Evolutionary conservation across 2,113 vertebrate genomes (phyloP), one percentile per base, ranked within the genome.

Genomic region (Dolichallabes microphthalmus): DNA sequence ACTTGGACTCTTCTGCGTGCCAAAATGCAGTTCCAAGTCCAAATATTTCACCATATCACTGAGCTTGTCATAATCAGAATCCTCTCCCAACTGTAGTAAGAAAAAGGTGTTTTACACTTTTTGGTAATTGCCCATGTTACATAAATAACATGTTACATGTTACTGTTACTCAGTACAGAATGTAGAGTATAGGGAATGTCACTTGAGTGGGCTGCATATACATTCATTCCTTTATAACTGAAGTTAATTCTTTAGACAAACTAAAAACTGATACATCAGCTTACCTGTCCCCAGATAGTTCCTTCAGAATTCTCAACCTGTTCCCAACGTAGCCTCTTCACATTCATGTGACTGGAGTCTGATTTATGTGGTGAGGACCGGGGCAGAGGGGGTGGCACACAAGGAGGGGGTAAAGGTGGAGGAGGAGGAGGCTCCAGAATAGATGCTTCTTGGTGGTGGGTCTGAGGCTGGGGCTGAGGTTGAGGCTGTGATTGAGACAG

Each of bases 31-130:
- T 91, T 99, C 98, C 92, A 99, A 92, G 89, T 99, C 97, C 0
- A 99, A 95, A 92, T 99, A 99, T 84, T 99, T 99, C 91, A 99
- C 98, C 98, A 99, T 99, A 85, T 99, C 97, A 1, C 96, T 98
- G 89, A 99, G 92, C 83, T 99, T 99, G 60, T 99, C 98, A 0
- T 98, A 98, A 85, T 99, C 98, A 0, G 97, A 98, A 89, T 97
- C 97, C 52, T 96, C 97, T 50, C 97, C 96, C 1, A 98, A 90
- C 97, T 98, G 90, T 15, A 87, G 45, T 79, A 85, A 90, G 88
- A 45, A 45, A 45, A 45, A 75, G 39, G 61, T n/a, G 50, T 58
- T 73, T 30, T 53, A n/a, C 19, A 69, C 66, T 83, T 74, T 2
- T 4, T 71, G 20, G 14, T 73, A n/a, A 75, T 50, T 4, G n/a